Evolutionary conservation across 37 sponge, comb jelly and placozoan genomes (phyloP).

Genomic region (Spongilla lacustris): DNA sequence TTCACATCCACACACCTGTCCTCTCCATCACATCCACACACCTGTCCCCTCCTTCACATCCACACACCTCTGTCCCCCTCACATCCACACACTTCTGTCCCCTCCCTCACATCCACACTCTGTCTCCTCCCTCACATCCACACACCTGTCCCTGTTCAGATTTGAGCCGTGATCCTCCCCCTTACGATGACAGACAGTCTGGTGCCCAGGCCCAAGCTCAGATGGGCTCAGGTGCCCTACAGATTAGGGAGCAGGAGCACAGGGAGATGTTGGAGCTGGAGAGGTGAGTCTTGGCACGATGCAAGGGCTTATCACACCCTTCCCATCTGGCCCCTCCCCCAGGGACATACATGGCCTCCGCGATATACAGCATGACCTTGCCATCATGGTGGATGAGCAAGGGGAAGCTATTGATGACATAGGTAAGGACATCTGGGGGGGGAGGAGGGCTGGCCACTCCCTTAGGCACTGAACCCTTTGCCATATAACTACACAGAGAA

Average conservation of each 20-base stretch:
- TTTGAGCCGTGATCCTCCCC: background rate
- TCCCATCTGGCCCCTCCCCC: too few relatives aligned
- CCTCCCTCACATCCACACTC: background rate
- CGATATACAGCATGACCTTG: constrained; percentile 46
- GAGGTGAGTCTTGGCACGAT: constrained; percentile 4
- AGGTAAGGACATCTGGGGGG: constrained; percentile 13
- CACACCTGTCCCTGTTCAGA: background rate
- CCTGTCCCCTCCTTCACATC: background rate
- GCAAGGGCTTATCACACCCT: too few relatives aligned
- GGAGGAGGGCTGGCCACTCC: too few relatives aligned
- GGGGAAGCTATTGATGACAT: constrained; percentile 59
- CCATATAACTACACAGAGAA: constrained; percentile 15
- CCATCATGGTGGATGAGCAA: constrained; percentile 51
- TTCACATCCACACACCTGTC: background rate
- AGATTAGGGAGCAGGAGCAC: constrained; percentile 19
- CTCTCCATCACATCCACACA: background rate
- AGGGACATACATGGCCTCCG: constrained; percentile 63
- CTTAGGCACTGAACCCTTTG: background rate
- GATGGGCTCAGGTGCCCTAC: constrained; percentile 15
- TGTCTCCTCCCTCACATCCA: background rate
- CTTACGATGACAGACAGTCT: background rate
- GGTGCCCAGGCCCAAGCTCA: background rate
- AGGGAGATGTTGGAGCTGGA: constrained; percentile 22
- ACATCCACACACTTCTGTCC: background rate
- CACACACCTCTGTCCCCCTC: background rate